phyloP scores from a whole-genome alignment of 2,113 vertebrate genomes.

The Zingel zingel region DNA sequence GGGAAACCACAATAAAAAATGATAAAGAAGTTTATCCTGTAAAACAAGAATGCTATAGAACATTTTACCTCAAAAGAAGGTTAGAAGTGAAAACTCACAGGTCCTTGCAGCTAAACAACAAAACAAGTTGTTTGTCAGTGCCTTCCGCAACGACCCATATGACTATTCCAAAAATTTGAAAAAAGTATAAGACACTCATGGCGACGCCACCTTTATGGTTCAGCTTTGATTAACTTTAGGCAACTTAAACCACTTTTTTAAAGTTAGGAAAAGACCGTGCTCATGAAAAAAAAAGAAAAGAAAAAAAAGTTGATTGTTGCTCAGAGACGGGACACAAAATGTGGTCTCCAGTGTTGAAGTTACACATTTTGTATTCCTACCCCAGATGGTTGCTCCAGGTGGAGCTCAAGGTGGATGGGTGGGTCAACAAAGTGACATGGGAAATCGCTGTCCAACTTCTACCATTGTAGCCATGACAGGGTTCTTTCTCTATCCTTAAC shows the following conservation, averaged over 20 bases:
- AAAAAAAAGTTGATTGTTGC: neutral
- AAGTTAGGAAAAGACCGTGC: neutral
- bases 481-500: neutral
- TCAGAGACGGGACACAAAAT: neutral
- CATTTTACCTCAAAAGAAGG: neutral
- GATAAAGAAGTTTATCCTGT: too few species aligned
- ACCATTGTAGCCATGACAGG: neutral
- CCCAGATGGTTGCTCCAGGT: too few species aligned
- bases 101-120: neutral
- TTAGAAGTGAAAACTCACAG: neutral
- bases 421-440: neutral
- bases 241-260: conserved; percentile 1
- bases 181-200: neutral
- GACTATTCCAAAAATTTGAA: neutral
- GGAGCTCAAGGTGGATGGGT: neutral
- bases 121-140: neutral
- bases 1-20: neutral
- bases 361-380: neutral
- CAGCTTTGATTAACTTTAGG: conserved; percentile 8
- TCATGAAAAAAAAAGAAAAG: neutral
- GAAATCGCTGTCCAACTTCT: neutral
- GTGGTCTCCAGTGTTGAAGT: neutral
- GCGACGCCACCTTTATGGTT: neutral
- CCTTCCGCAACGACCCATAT: neutral
- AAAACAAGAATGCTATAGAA: too few species aligned